Evolutionary conservation across 2,113 vertebrate species (phyloP), one percentile per base, ranked within the genome.

Genomic region (Promerops cafer): DNA sequence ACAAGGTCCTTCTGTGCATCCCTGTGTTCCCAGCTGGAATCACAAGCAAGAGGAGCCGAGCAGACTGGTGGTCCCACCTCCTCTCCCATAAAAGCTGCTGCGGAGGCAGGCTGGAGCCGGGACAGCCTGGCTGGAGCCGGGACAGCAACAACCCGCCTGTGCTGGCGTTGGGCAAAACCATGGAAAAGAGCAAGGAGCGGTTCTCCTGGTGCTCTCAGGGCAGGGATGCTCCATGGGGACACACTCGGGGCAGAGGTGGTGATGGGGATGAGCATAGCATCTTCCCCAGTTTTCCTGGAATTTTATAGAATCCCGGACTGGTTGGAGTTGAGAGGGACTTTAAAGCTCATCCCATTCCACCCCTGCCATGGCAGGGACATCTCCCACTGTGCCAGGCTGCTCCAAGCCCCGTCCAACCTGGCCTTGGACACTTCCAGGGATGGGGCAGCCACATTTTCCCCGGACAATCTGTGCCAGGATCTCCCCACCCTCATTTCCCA

Each of bases 391-490:
- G 6, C 31, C 49, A 56, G 35, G 33, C 0, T 35, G 49, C 9
- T 35, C 65, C 56, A 40, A 54, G 6, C n/a, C 23, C 33, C 1
- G 1, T 22, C 54, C 74, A 87, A 0, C 13, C 57, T 10, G 26
- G 6, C 35, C 30, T 35, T 4, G 22, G 42, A 1, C 22, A 16
- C 12, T 42, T 3, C 50, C 68, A 81, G 27, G 12, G 14, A 64
- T 31, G 35, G 42, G 2, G 22, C 50, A 57, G 26, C 50, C 85
- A 19, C 21, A 50, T 11, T 15, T 50, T 27, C 26, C 17, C 35
- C 4, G 49, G 7, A 9, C 0, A 2, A 3, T 2, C 35, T 26
- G 4, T 37, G 16, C 35, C 6, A 4, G 31, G 0, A 3, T 49
- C n/a, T 52, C 33, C 6, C 15, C 11, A 3, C 31, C 7, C 17